Percentiles rank a stretch among this genome's conserved stretches.
Evolutionary conservation across 2,113 vertebrate species (phyloP).

Genomic region (Dolichotis patagonum): DNA sequence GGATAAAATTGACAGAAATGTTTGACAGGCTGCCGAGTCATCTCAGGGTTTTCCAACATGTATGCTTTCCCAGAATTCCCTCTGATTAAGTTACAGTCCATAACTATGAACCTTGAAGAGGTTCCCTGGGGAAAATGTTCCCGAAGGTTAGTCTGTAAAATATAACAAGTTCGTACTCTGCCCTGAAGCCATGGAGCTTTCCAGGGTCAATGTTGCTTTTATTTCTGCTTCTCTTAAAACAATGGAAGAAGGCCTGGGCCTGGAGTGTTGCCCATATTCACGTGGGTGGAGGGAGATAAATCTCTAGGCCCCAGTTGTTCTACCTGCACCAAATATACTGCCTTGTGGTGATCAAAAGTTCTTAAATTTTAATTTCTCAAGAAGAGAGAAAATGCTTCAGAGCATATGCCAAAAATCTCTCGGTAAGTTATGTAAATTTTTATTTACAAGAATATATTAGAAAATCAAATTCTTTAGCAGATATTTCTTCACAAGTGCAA

Average conservation of each 20-base stretch:
- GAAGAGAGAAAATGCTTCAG: not conserved
- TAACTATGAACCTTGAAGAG: not conserved
- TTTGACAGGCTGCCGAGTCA: not conserved
- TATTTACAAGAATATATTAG: not conserved
- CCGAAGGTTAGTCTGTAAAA: not conserved
- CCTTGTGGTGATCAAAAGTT: not conserved
- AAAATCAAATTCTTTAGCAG: not conserved
- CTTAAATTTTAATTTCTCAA: not conserved
- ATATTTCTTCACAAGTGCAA: not conserved
- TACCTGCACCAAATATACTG: not conserved
- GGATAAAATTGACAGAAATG: not conserved
- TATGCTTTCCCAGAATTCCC: not conserved
- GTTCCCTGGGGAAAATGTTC: not conserved
- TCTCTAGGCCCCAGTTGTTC: not conserved
- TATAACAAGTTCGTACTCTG: not conserved
- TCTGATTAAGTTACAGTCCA: not conserved
- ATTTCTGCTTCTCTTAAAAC: not conserved
- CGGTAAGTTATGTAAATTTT: not conserved
- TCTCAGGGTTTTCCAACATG: not conserved
- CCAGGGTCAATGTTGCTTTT: not conserved
- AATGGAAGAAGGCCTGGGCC: not conserved
- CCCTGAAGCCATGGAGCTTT: not conserved
- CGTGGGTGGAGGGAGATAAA: not conserved
- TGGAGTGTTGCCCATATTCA: not conserved
- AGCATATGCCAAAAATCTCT: not conserved